Evolutionary conservation across 2,113 vertebrate genomes (phyloP), one percentile per base, ranked within the genome.

Genomic region (Leptobrachium ailaonicum): DNA sequence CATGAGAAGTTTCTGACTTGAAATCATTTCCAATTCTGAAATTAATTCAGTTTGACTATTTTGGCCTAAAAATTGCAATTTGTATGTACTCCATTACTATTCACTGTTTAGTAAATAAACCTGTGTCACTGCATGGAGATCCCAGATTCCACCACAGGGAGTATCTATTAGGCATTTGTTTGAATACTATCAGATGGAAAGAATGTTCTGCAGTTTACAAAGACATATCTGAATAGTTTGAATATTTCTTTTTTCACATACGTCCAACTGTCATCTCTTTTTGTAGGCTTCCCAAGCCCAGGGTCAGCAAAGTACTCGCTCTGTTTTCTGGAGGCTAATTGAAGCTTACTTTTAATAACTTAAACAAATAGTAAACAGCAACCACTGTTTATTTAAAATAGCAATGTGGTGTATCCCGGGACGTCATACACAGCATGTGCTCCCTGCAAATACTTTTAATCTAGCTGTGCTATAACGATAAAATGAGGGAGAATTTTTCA

Each of bases 301-400:
- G 8, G 20, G 53, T 54, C 63, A 67, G 71, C 68, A 77, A 62
- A 32, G 80, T 69, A 81, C 77, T 81, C 60, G 63, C 13, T 78
- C 66, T 82, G 66, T 83, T 56, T 53, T 76, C 58, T 20, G 41
- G 10, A 68, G 11, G 7, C 50, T 44, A 54, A 71, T 74, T 66
- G 82, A 76, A 47, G 74, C 40, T 64, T 41, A 14, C 54, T 43
- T 54, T 68, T 56, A 62, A 77, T 41, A n/a, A 42, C 63, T 20
- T 56, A 72, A 73, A 32, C 69, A 62, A 62, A 76, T 68, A 63
- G 42, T 8, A 78, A 66, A 3, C 5, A 2, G 14, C 40, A 53
- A 6, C 9, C 69, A 66, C 43, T 4, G 4, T 41, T 32, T 74
- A 45, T 80, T 56, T 3, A 45, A 41, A 41, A 47, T 10, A 20